Base-by-base conservation (phyloP, 1,140 invertebrate species). In the Drosophila pseudoobscura region DNA sequence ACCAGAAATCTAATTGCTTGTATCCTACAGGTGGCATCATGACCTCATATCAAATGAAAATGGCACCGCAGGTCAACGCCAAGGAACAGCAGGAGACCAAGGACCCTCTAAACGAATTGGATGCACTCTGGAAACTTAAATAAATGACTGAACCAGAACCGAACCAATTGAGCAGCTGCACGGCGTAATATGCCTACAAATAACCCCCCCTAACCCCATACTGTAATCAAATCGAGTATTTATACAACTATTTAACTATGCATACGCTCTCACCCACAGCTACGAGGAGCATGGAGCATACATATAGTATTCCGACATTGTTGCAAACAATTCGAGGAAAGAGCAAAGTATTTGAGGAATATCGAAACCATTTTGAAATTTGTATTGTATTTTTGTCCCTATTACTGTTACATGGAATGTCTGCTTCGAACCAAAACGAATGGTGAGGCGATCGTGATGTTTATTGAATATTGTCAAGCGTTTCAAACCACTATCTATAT, bases 21-120 rank as follows among this genome's bases (percentile, higher is more conserved):
- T 22, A 1, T 11, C 0, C 24, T 8, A 6, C 29, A 91, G 91
- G 85, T 47, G 91, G 91, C 64, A 91, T 92, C 3, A 91, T 92
- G 75, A 92, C 91, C 1, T 91, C 91, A 47, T 92, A 92, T 89
- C 91, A 92, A 77, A 91, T 92, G 89, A 92, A 92, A 49, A 91
- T 88, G 75, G 89, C 91, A 6, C 90, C 89, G 22, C 89, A 90
- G 51, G 85, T 91, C 4, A 87, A 62, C 2, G 79, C 91, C n/a
- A 89, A 90, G 53, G 90, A 91, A 46, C 90, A 92, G 50, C 77
- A 90, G 54, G 89, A 91, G 66, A 79, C 63, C 26, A 92, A 91
- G 60, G 91, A 92, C 83, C 90, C 91, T 55, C 83, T 92, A 6
- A 91, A 90, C 52, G 91, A 92, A 56, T 52, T 92, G 24, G 91